Evolutionary conservation across 2,888 invertebrate species (phyloP), one percentile per base, ranked within the genome.

Genomic region (Agriopis leucophaearia): DNA sequence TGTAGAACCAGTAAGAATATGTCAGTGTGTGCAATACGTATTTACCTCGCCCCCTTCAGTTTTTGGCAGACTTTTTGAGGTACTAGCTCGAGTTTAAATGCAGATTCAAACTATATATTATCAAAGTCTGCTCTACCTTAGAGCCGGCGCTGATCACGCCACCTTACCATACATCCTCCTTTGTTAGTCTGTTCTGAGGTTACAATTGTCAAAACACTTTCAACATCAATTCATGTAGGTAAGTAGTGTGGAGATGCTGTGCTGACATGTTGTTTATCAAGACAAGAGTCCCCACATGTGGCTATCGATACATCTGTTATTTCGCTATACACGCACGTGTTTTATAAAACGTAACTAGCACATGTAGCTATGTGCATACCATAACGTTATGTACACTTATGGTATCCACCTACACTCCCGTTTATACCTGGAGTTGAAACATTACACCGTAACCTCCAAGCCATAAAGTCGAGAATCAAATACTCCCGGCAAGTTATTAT

Each of bases 271-370:
- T 82, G 82, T 81, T 83, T 84, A 82, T 78, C 80, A 79, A 78
- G 80, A 71, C 74, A 75, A 74, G 76, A 78, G 80, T 74, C 77
- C 77, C 76, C 82, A 85, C 88, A 88, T 87, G 83, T 88, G 87
- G 86, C 76, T 78, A 80, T 71, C 66, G 75, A 77, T 78, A 86
- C 86, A 88, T 88, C 81, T 86, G 88, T 80, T 80, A 77, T 83
- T 81, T 86, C 81, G 85, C 84, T 74, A 83, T 78, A 76, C 76
- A 75, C 74, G 71, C 79, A 80, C 76, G 78, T 79, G 77, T 78
- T 77, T 75, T 69, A 73, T 76, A 75, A 70, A 77, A 75, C 76
- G 64, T 58, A 71, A 73, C 75, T 74, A 73, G 67, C 71, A 76
- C 73, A 69, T 70, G 73, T 67, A 64, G 60, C n/a, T 63, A 63